These are phyloP conservation scores for Cylloceria caligata DNA, from an alignment of 2,888 invertebrate species.

Conservation along the genomic window DNA sequence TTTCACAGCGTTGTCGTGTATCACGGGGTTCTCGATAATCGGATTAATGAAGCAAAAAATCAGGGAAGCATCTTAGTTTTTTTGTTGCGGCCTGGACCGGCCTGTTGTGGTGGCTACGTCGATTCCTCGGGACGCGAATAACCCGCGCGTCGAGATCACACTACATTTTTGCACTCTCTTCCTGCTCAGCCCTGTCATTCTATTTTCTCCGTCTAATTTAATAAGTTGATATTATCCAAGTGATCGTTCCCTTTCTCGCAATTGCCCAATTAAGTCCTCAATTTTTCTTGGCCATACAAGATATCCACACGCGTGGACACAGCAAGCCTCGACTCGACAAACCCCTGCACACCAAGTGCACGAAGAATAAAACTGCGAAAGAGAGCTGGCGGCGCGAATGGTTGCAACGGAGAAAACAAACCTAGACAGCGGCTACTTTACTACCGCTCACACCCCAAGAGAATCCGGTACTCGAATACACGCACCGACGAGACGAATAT, in stretches of 20 bases:
- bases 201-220: not conserved
- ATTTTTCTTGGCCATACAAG: not conserved
- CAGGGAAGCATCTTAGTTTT: constrained; percentile 67
- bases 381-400: not conserved
- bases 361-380: not conserved
- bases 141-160: constrained; percentile 57
- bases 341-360: constrained; percentile 3
- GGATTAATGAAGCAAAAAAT: constrained; percentile 68
- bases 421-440: not conserved
- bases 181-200: not conserved
- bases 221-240: not conserved
- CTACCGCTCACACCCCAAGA: constrained; percentile 13
- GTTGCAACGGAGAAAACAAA: constrained; percentile 8
- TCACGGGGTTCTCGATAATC: constrained; percentile 62
- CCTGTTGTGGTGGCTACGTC: constrained; percentile 69
- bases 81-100: constrained; percentile 68
- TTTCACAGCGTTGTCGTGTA: constrained; percentile 47
- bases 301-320: not conserved
- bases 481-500: constrained; percentile 45
- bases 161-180: constrained; percentile 24
- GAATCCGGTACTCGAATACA: constrained; percentile 20
- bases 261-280: too few relatives aligned
- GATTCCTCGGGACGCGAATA: constrained; percentile 66
- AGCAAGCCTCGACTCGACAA: not conserved
- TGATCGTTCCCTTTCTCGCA: not conserved